A percentile compares a stretch with the other conserved stretches of the same genome.
phyloP scores from a whole-genome alignment of 2,888 invertebrate species.

The Erebia palarica region DNA sequence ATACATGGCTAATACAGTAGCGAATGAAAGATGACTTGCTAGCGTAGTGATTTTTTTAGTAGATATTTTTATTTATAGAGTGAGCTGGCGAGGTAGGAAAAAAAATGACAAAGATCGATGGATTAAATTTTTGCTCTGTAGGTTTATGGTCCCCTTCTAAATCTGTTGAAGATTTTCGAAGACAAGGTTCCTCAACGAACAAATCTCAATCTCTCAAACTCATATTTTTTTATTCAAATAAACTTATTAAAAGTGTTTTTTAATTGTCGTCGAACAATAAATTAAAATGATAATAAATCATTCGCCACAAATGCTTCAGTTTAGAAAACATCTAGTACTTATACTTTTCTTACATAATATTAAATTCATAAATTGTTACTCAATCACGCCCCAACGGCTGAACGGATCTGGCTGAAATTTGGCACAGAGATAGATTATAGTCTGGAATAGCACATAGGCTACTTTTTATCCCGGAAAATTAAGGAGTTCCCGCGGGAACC shows the following conservation, averaged over 20 bases:
- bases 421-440: too few species aligned
- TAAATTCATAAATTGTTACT: too few species aligned
- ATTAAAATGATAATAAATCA: neutral
- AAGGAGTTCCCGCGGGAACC: too few species aligned
- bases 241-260: too few species aligned
- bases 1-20: conserved; percentile 43
- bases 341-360: neutral
- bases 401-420: too few species aligned
- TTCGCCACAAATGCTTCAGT: neutral
- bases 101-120: neutral
- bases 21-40: conserved; percentile 17
- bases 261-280: too few species aligned
- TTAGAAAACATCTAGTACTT: neutral
- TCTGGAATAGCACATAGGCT: too few species aligned
- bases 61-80: conserved; percentile 17
- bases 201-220: too few species aligned
- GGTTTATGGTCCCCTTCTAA: neutral
- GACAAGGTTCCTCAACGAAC: neutral
- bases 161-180: neutral
- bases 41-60: conserved; percentile 8
- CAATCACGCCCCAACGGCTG: too few species aligned
- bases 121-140: neutral
- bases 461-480: too few species aligned
- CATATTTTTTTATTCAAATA: too few species aligned
- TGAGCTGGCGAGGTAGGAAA: neutral